These are phyloP conservation scores for Chlorodrepanis virens DNA, from an alignment of 2,113 vertebrate species.

Conservation along the genomic window DNA sequence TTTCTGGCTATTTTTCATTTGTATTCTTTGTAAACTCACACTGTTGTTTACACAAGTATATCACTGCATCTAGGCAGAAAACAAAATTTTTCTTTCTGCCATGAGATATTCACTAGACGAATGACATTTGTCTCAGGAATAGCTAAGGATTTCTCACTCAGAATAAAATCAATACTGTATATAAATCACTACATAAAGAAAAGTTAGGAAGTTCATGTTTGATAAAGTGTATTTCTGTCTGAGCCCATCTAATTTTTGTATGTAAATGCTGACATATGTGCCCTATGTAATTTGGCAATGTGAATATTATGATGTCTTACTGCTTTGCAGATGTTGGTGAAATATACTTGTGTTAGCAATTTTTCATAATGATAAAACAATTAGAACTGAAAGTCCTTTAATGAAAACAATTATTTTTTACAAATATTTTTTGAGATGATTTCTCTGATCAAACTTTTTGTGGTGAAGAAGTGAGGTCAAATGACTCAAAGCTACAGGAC, in stretches of 20 bases:
- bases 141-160: background rate
- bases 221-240: background rate
- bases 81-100: background rate
- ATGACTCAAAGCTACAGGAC: background rate
- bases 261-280: background rate
- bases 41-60: conserved; percentile 8
- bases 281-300: background rate
- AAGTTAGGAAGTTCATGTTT: background rate
- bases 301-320: background rate
- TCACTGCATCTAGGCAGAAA: background rate
- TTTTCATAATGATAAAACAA: background rate
- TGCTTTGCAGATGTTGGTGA: background rate
- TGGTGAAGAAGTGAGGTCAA: background rate
- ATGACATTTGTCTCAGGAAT: background rate
- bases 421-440: background rate
- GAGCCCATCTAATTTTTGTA: background rate
- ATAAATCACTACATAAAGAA: background rate
- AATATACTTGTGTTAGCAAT: background rate
- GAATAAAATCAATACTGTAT: background rate
- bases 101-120: background rate
- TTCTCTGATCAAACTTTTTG: background rate
- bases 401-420: background rate
- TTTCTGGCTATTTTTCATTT: conserved; percentile 49
- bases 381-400: background rate
- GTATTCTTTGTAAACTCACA: conserved; percentile 26